Base-by-base conservation (phyloP, 2,888 invertebrate species). In the Hirtodrosophila histrioides region DNA sequence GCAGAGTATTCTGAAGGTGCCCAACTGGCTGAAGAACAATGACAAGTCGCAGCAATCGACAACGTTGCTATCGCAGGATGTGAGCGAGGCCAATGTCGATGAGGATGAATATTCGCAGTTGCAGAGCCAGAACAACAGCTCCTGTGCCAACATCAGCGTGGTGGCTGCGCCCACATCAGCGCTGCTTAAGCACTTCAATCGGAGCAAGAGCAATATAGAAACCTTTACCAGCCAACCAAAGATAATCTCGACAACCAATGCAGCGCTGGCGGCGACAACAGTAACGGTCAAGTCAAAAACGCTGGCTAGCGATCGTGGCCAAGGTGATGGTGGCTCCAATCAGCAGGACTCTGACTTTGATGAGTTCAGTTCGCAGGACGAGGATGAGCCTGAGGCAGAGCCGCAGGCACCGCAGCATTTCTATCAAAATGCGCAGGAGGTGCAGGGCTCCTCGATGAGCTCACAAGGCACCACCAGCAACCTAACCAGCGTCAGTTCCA, bases 271-370 rank as follows among this genome's bases (percentile, higher is more conserved):
- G 27, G 35, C 17, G 3, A 36, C 40, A 35, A 36, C 44, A 12
- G 49, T 27, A 8, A n/a, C 55, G 4, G 29, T 31, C 27, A 75
- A 62, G 55, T 62, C 74, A 0, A 76, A 55, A 24, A 74, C 73
- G 10, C 37, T 67, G 39, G 29, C 23, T 0, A 44, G 44, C 0
- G 92, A 91, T 85, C 90, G 92, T 3, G 92, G 92, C 4, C 91
- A 91, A 51, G 92, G 91, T 3, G 97, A 97, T 90, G 97, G 97
- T 1, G 95, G 96, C 71, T 97, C 97, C 11, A 95, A 95, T 91
- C 96, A 96, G 89, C 96, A 96, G 33, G 97, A 97, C 90, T 96
- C 96, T 64, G 96, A 96, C 90, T 96, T 96, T 89, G 96, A 96
- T 91, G 96, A 96, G 90, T 96, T 96, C 90, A 96, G 95, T 58